These are phyloP conservation scores for Uria lomvia DNA, from an alignment of 2,113 vertebrate genomes.

Conservation along the genomic window DNA sequence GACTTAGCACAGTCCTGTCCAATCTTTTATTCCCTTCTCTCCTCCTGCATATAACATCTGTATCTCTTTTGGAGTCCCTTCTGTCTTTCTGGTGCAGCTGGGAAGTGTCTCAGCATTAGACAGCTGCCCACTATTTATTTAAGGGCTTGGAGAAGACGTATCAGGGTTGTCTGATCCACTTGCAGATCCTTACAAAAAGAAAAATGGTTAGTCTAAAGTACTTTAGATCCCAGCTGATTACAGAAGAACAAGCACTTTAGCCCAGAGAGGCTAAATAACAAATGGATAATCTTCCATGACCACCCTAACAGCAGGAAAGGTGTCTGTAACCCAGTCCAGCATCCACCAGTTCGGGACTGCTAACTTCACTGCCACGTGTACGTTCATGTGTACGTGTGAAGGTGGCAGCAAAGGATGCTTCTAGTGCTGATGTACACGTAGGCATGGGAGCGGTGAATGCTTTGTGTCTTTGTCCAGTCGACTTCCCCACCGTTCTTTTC, in stretches of 20 bases:
- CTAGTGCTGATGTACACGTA: not conserved
- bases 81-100: not conserved
- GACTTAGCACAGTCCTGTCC: not conserved
- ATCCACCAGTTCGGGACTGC: not conserved
- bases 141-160: not conserved
- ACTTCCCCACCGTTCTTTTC: not conserved
- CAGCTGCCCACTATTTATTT: not conserved
- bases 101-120: not conserved
- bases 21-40: not conserved
- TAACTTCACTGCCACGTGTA: fast-evolving
- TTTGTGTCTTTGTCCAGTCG: not conserved
- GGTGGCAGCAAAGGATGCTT: not conserved
- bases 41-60: not conserved
- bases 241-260: conserved; percentile 15
- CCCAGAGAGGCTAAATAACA: not conserved
- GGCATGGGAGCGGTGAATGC: not conserved
- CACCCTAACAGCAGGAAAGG: not conserved
- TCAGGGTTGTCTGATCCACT: not conserved
- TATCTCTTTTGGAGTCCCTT: not conserved
- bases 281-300: not conserved
- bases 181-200: not conserved
- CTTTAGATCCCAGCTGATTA: not conserved
- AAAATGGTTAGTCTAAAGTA: not conserved
- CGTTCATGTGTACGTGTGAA: fast-evolving
- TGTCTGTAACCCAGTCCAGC: not conserved